Evolutionary conservation across 2,113 vertebrate genomes (phyloP).

Genomic region (Phocoena phocoena): DNA sequence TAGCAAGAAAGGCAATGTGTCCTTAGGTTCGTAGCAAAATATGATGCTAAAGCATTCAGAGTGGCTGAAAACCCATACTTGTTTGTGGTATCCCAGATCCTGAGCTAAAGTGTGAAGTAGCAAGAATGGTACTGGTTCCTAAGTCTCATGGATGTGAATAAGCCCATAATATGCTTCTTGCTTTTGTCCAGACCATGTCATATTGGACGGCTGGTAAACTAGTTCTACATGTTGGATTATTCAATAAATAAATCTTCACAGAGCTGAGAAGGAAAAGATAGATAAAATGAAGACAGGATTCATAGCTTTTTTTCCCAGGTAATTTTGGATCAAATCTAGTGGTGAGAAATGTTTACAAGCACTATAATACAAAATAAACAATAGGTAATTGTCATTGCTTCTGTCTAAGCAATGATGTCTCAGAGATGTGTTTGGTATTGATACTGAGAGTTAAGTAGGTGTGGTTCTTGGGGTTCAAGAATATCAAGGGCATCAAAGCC

Average conservation of each 20-base stretch:
- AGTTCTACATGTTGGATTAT: not conserved
- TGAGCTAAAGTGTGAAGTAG: not conserved
- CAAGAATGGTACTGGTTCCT: not conserved
- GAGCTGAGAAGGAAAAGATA: not conserved
- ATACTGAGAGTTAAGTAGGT: not conserved
- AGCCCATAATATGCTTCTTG: not conserved
- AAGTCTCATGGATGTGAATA: not conserved
- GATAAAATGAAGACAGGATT: not conserved
- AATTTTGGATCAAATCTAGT: not conserved
- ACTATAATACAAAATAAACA: not conserved
- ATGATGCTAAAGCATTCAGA: not conserved
- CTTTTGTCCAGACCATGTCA: not conserved
- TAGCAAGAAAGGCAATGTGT: not conserved
- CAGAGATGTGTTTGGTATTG: not conserved
- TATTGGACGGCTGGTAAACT: not conserved
- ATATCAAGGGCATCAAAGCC: not conserved
- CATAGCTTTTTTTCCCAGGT: not conserved
- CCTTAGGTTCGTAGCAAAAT: not conserved
- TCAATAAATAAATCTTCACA: not conserved
- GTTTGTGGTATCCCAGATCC: not conserved
- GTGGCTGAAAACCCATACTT: not conserved
- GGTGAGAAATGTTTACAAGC: not conserved
- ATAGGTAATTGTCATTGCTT: not conserved
- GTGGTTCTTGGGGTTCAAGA: not conserved
- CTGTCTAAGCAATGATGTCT: not conserved